These are phyloP conservation scores for Mercenaria mercenaria DNA, from an alignment of 1,140 invertebrate species.

Conservation along the genomic window DNA sequence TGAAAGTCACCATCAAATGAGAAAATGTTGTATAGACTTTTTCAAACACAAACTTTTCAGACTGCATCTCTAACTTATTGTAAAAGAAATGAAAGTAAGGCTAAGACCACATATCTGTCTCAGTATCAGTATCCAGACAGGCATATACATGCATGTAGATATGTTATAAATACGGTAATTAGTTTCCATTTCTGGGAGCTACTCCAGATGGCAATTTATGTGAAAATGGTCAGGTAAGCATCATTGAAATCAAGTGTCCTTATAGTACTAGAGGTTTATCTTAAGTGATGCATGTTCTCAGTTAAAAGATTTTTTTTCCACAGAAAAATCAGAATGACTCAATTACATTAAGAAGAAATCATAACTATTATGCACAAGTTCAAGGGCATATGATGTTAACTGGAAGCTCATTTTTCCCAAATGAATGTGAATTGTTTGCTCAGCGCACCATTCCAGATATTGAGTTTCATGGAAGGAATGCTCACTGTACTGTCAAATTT, in stretches of 20 bases:
- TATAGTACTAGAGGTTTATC: slow-evolving; percentile 4
- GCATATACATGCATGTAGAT: slow-evolving; percentile 5
- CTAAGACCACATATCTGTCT: not conserved
- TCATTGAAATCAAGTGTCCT: not conserved
- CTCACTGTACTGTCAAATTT: too few species aligned
- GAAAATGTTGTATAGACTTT: not conserved
- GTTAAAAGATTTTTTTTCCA: not conserved
- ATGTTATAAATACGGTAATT: not conserved
- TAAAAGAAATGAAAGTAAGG: slow-evolving; percentile 32
- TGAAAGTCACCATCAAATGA: not conserved
- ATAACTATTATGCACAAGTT: slow-evolving; percentile 38
- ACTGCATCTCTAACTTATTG: not conserved
- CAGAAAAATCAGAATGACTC: not conserved
- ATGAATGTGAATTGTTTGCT: too few species aligned
- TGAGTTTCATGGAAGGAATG: too few species aligned
- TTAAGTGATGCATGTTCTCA: not conserved
- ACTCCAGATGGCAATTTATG: not conserved
- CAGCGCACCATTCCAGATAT: too few species aligned
- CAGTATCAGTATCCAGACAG: not conserved
- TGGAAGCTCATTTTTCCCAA: too few species aligned
- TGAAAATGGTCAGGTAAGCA: slow-evolving; percentile 5
- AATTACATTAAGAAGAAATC: slow-evolving; percentile 7
- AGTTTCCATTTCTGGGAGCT: not conserved
- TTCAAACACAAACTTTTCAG: not conserved
- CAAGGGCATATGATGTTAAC: too few species aligned